Base-by-base conservation (phyloP, 2,113 vertebrate genomes). In the Alouatta palliata region DNA sequence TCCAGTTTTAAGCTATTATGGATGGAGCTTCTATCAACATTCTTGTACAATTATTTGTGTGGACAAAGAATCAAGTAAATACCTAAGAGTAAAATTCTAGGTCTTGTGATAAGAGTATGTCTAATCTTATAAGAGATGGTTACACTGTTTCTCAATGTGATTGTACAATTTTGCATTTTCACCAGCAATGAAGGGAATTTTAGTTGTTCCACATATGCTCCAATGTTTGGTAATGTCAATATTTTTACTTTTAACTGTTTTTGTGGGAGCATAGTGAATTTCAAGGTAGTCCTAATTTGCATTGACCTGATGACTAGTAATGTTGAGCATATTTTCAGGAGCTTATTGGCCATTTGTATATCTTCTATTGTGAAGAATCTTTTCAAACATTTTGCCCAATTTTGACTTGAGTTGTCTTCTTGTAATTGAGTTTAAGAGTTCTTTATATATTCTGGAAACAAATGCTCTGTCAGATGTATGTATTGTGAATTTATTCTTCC, bases 391-490 rank as follows among this genome's bases (percentile, higher is more conserved):
- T 58, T 64, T 83, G 14, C 30, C 23, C 2, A 73, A n/a, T 64
- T 79, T 92, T 66, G 52, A 37, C 35, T 84, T 80, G 27, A 40
- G 45, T 87, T 91, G 32, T 66, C 61, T 87, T 70, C 10, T 79
- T 88, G 32, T 37, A 90, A 76, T 30, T 86, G 23, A 77, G 54
- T 61, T 93, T 87, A 49, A 96, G n/a, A 93, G 49, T 80, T 64
- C 47, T 92, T 83, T 84, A 56, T 54, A 49, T 76, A 56, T 54
- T 86, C 37, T 96, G 54, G 21, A 87, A 75, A 47, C 25, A 87
- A 75, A 80, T 80, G 21, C 19, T 49, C 86, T 87, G 37, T 89
- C n/a, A 71, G 12, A 32, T 75, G 20, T 20, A 84, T 35, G 14
- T 32, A 17, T 37, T 13, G 7, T 43, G 52, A 32, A 58, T 37